A percentile compares a stretch with the other conserved stretches of the same genome.
Conservation (phyloP, 2,113 vertebrate genomes). For the Corythornis cristatus region DNA sequence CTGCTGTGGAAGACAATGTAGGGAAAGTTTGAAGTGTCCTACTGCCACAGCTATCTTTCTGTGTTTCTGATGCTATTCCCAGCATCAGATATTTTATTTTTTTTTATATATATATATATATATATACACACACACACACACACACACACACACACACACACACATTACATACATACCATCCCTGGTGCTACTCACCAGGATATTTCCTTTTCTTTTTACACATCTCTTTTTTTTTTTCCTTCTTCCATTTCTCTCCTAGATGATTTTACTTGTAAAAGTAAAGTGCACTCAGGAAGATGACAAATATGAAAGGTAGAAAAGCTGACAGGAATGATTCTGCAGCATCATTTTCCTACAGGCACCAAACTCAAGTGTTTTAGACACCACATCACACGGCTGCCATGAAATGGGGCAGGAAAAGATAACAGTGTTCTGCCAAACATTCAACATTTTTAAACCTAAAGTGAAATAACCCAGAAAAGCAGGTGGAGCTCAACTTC, state of each 20-base stretch:
- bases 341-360: background rate
- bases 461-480: background rate
- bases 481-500: background rate
- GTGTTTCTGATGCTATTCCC: background rate
- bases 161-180: no score
- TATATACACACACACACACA: no score
- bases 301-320: background rate
- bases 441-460: background rate
- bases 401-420: background rate
- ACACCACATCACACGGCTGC: background rate
- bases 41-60: background rate
- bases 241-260: background rate
- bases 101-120: no score
- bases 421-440: rapidly evolving
- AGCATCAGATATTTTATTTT: background rate
- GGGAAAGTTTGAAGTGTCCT: background rate
- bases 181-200: background rate
- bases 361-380: background rate
- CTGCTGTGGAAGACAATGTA: background rate
- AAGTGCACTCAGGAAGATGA: background rate
- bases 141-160: no score
- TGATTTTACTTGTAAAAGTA: background rate
- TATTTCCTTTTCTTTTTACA: background rate
- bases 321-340: background rate
- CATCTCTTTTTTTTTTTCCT: background rate